phyloP scores from a whole-genome alignment of 2,113 vertebrate genomes.

The Podilymbus podiceps region DNA sequence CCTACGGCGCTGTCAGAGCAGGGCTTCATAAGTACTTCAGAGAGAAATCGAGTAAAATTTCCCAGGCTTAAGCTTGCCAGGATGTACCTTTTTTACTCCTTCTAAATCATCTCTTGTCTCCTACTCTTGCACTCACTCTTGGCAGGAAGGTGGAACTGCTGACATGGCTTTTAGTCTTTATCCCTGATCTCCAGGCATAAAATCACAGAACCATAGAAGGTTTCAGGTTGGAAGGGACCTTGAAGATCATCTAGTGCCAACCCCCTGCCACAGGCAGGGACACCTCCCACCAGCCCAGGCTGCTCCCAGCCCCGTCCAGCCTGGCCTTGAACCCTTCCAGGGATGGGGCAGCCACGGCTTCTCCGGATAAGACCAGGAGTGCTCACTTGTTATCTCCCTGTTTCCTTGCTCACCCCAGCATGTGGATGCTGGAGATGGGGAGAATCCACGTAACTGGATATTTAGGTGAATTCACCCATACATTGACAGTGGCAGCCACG shows the following conservation, averaged over 20 bases:
- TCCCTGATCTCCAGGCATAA: not conserved
- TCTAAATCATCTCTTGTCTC: not conserved
- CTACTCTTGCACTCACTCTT: not conserved
- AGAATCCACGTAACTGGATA: fast-evolving
- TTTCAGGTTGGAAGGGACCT: not conserved
- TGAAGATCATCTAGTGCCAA: fast-evolving
- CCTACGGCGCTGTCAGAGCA: not conserved
- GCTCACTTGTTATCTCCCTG: not conserved
- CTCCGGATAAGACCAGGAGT: not conserved
- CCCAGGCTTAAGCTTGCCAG: not conserved
- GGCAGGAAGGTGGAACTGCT: not conserved
- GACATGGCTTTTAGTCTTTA: not conserved
- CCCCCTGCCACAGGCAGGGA: not conserved
- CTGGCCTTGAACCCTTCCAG: not conserved
- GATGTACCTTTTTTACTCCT: not conserved
- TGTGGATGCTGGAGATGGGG: not conserved
- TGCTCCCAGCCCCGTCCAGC: not conserved
- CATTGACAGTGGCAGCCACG: fast-evolving
- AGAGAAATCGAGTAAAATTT: not conserved
- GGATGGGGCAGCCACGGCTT: too few species aligned
- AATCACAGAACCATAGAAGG: not conserved
- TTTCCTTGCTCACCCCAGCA: not conserved
- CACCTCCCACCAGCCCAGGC: not conserved
- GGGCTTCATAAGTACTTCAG: not conserved
- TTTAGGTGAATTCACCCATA: not conserved